These are phyloP conservation scores for Mycalesis mineus DNA, from an alignment of 2,888 invertebrate species.

Conservation along the genomic window DNA sequence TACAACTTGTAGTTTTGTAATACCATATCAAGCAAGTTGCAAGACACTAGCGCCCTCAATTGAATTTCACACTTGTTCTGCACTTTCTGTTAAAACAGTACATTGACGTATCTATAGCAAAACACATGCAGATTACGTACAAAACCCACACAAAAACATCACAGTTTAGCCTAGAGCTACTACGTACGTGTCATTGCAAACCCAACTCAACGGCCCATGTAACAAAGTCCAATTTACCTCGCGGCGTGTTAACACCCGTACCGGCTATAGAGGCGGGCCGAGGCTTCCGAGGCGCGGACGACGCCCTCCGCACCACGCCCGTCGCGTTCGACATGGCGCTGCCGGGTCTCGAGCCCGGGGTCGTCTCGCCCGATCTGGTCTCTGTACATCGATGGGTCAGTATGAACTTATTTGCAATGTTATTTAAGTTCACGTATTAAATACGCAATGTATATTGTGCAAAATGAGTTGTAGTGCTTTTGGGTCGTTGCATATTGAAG, in stretches of 20 bases:
- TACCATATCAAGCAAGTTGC: too few species aligned
- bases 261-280: slow-evolving; percentile 90
- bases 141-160: not conserved
- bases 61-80: too few species aligned
- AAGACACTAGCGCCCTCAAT: too few species aligned
- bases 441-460: slow-evolving; percentile 10
- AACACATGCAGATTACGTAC: slow-evolving; percentile 6
- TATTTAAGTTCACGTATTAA: slow-evolving; percentile 9
- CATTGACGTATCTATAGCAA: not conserved
- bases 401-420: not conserved
- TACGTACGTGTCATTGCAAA: slow-evolving; percentile 20
- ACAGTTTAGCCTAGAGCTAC: slow-evolving; percentile 1
- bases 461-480: too few species aligned
- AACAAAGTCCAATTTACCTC: slow-evolving; percentile 46
- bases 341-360: slow-evolving; percentile 89
- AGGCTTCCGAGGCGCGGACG: slow-evolving; percentile 82
- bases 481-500: too few species aligned
- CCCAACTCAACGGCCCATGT: slow-evolving; percentile 15
- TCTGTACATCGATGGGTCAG: slow-evolving; percentile 60
- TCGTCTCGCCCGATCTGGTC: slow-evolving; percentile 85
- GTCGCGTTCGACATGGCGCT: slow-evolving; percentile 86
- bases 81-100: too few species aligned
- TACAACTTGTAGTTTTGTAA: too few species aligned
- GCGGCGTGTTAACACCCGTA: slow-evolving; percentile 84
- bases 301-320: slow-evolving; percentile 81